Evolutionary conservation across 2,113 vertebrate genomes (phyloP), one percentile per base, ranked within the genome.

Genomic region (Cephalopterus ornatus): DNA sequence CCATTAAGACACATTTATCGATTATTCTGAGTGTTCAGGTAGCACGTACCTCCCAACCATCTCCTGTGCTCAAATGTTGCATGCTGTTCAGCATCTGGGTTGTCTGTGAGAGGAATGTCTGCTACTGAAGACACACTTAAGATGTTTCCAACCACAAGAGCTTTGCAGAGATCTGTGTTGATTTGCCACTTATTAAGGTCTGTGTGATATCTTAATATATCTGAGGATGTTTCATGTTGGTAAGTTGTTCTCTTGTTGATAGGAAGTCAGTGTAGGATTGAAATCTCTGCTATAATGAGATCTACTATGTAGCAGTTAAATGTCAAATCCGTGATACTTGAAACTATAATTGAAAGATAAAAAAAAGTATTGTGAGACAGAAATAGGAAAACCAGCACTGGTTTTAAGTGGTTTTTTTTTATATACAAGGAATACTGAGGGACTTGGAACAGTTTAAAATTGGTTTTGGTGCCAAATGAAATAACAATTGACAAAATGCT

Each of bases 211-310:
- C 76, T 87, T 84, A 44, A 81, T 61, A 16, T 63, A 75, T 78
- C 35, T 65, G 26, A 37, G 27, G 39, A 26, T 39, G 16, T 81
- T 86, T 70, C n/a, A 13, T 37, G 27, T 71, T 92, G 68, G 35
- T 47, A 87, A 71, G 44, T 77, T 85, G 49, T 90, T 63, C 55
- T 63, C 56, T 74, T 78, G n/a, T 58, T 85, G 81, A 85, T 85
- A 56, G 78, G 62, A 94, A 92, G 68, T 5, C 73, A 24, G 47
- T 41, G 86, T 50, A 68, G 86, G 76, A 68, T 67, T 84, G 86
- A 95, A 87, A 67, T 91, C 27, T 88, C 50, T 93, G 53, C 61
- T 89, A 21, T 90, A 90, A 92, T 70, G 92, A 92, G 68, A 73
- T 93, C 55, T 67, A 68, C 72, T 84, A 66, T 0, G 4, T 74